Conservation (phyloP, 2,113 vertebrate genomes). For the Barnardius zonarius region DNA sequence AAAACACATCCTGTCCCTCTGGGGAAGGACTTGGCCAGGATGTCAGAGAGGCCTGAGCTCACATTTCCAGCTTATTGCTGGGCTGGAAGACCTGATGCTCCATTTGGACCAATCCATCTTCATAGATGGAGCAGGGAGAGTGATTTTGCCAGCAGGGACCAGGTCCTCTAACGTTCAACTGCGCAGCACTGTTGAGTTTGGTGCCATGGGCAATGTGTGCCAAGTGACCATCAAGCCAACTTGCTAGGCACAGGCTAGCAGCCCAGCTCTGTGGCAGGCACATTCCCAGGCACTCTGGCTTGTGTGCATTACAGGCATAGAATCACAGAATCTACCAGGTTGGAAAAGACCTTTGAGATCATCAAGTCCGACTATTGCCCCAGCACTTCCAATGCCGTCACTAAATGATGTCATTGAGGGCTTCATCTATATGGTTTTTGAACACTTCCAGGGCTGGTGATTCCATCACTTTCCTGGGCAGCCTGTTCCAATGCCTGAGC, state of each 20-base stretch:
- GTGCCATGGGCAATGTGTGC: neutral
- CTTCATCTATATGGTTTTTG: neutral
- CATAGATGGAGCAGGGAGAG: neutral
- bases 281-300: neutral
- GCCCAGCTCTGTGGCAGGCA: neutral
- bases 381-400: neutral
- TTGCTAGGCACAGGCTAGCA: neutral
- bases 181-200: neutral
- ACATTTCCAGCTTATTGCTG: neutral
- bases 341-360: neutral
- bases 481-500: neutral
- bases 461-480: neutral
- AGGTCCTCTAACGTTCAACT: neutral
- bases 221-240: conserved; percentile 27
- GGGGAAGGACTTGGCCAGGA: neutral
- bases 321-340: neutral
- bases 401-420: neutral
- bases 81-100: neutral
- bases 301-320: rapidly evolving
- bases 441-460: neutral
- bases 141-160: conserved; percentile 26
- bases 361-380: neutral
- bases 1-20: rapidly evolving
- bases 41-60: neutral
- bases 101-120: conserved; percentile 27